Base-by-base conservation (phyloP, 2,888 invertebrate genomes). In the Seira musarum region DNA sequence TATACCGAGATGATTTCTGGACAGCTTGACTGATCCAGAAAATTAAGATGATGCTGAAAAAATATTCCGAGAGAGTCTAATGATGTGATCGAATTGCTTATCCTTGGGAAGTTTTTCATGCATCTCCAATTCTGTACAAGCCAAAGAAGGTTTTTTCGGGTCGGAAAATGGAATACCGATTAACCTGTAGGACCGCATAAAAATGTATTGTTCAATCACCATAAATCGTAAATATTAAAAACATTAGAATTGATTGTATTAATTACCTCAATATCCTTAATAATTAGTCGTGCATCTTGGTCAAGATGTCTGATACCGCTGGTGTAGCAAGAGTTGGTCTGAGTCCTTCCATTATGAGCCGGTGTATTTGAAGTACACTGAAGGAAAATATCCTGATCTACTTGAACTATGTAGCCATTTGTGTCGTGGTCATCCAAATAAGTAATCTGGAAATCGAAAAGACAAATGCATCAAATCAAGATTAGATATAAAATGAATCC, bases 111-210 rank as follows among this genome's bases (percentile, higher is more conserved):
- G n/a, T n/a, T n/a, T n/a, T n/a, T n/a, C n/a, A n/a, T 3, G 67
- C 35, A 17, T 71, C 79, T n/a, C 84, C 92, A n/a, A 94, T 89
- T 89, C 93, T 94, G 71, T 94, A 91, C n/a, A 94, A 90, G 46
- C 95, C 95, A 86, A 95, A 94, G 90, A 94, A 95, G 87, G 94
- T 95, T 88, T 94, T 94, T 84, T 94, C 94, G 0, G 92, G 91
- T 87, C 93, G 92, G 90, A 94, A 93, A 65, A 94, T 89, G 0
- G 93, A 92, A 88, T 92, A 93, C 67, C 93, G 89, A 66, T 92
- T 91, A 15, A n/a, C n/a, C n/a, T n/a, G n/a, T n/a, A n/a, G n/a
- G n/a, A n/a, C n/a, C n/a, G n/a, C n/a, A n/a, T n/a, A n/a, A n/a
- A n/a, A n/a, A n/a, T n/a, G n/a, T n/a, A n/a, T n/a, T n/a, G n/a